Evolutionary conservation across 23 tunicate species (phyloP).

Genomic region (Trididemnum nubilum): DNA sequence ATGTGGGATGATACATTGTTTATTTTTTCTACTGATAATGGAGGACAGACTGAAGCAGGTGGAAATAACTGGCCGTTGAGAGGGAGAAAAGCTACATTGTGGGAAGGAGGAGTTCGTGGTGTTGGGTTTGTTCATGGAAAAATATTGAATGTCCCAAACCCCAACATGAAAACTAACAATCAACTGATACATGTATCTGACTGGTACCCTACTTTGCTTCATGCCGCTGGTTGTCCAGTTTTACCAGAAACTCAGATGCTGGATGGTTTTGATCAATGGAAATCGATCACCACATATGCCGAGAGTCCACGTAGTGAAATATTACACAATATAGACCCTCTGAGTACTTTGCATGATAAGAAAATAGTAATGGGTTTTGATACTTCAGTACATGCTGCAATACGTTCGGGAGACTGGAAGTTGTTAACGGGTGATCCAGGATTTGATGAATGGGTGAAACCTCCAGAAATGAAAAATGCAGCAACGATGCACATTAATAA

Average conservation of each 20-base stretch:
- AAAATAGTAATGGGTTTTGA: constrained; percentile 45
- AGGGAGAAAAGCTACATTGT: constrained; percentile 46
- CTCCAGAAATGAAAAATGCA: constrained; percentile 60
- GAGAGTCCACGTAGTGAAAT: constrained; percentile 38
- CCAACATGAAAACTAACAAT: not conserved
- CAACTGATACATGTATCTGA: constrained; percentile 51
- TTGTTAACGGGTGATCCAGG: constrained; percentile 86
- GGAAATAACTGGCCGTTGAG: constrained; percentile 64
- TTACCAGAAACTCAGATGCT: constrained; percentile 21
- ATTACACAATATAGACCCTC: constrained; percentile 53
- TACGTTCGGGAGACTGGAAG: constrained; percentile 75
- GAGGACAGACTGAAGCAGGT: constrained; percentile 46
- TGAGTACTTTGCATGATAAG: not conserved
- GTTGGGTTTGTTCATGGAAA: constrained; percentile 54
- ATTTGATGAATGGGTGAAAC: constrained; percentile 51
- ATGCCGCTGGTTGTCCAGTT: constrained; percentile 23
- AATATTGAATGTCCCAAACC: constrained; percentile 27
- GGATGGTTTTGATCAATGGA: constrained; percentile 55
- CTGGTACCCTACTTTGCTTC: constrained; percentile 49
- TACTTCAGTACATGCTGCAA: constrained; percentile 52
- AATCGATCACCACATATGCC: constrained; percentile 21
- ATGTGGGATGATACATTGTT: constrained; percentile 53
- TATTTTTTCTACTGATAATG: constrained; percentile 69
- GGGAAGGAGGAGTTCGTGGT: constrained; percentile 70
- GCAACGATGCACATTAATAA: no score